Percentiles rank a stretch among this genome's conserved stretches.
Conservation (phyloP, 2,888 invertebrate genomes). For the Ophion ventricosus region DNA sequence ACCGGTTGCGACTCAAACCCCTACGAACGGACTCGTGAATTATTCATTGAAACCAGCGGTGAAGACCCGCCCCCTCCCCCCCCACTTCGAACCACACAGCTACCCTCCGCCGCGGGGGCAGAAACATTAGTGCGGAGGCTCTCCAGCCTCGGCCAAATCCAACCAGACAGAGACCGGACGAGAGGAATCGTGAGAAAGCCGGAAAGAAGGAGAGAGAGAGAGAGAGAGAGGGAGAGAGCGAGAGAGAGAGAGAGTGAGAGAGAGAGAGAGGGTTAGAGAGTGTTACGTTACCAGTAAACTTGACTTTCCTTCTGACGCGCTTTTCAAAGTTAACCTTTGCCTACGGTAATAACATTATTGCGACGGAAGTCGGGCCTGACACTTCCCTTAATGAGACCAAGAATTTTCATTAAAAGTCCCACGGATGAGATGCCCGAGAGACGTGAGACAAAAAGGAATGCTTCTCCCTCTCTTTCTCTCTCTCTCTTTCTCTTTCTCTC, state of each 20-base stretch:
- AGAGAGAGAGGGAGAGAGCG: constrained; percentile 6
- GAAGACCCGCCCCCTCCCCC: constrained; percentile 36
- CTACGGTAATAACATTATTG: constrained; percentile 63
- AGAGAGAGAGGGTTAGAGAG: constrained; percentile 6
- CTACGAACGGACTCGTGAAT: constrained; percentile 76
- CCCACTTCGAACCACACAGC: background rate
- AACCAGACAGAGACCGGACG: background rate
- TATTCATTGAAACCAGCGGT: constrained; percentile 73
- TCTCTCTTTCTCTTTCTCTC: background rate
- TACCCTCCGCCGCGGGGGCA: constrained; percentile 10
- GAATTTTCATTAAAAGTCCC: constrained; percentile 61
- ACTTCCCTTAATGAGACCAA: constrained; percentile 51
- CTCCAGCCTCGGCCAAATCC: constrained; percentile 25
- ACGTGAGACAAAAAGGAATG: constrained; percentile 18
- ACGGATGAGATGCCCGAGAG: constrained; percentile 7
- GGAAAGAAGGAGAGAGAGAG: background rate
- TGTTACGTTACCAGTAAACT: constrained; percentile 52
- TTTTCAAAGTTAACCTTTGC: constrained; percentile 58
- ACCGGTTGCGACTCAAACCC: constrained; percentile 35
- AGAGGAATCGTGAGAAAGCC: background rate
- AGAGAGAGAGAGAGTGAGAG: background rate
- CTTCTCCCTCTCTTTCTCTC: background rate
- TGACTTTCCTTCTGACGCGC: constrained; percentile 47
- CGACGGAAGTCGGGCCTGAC: constrained; percentile 41
- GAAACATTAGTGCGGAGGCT: constrained; percentile 35